Evolutionary conservation across 2,888 invertebrate genomes (phyloP).

Genomic region (Cryptus viduatorius): DNA sequence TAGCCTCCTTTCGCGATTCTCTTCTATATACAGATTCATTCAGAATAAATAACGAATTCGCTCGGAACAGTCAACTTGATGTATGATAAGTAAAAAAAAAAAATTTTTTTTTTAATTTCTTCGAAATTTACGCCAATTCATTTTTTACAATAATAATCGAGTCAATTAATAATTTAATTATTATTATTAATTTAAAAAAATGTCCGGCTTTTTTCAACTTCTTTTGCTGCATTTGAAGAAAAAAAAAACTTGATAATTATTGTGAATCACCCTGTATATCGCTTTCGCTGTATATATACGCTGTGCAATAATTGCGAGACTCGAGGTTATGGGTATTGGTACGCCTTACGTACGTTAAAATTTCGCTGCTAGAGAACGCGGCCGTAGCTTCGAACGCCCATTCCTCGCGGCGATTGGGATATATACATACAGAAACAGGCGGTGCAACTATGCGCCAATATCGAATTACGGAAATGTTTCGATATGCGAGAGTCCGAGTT

Average conservation of each 20-base stretch:
- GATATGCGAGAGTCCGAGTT: slow-evolving; percentile 51
- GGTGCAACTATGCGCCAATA: slow-evolving; percentile 57
- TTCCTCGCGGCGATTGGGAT: slow-evolving; percentile 31
- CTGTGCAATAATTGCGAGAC: slow-evolving; percentile 41
- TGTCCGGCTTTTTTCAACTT: too few relatives aligned
- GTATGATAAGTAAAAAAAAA: too few relatives aligned
- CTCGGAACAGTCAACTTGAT: neutral
- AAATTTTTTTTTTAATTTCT: neutral
- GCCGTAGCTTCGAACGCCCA: slow-evolving; percentile 10
- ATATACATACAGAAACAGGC: slow-evolving; percentile 12
- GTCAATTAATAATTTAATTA: too few relatives aligned
- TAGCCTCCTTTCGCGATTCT: slow-evolving; percentile 62
- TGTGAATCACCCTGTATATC: neutral
- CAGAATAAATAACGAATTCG: too few relatives aligned
- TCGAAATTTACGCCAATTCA: slow-evolving; percentile 5
- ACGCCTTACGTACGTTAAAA: slow-evolving; percentile 2
- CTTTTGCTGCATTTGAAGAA: too few relatives aligned
- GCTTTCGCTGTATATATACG: too few relatives aligned
- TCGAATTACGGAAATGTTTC: slow-evolving; percentile 69
- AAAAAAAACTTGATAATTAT: too few relatives aligned
- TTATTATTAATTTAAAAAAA: too few relatives aligned
- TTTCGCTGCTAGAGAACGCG: slow-evolving; percentile 1
- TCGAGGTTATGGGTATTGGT: slow-evolving; percentile 17
- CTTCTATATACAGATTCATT: neutral
- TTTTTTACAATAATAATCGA: too few relatives aligned